These are phyloP conservation scores for Paracanthobrama guichenoti DNA, from an alignment of 2,113 vertebrate species.

Conservation along the genomic window DNA sequence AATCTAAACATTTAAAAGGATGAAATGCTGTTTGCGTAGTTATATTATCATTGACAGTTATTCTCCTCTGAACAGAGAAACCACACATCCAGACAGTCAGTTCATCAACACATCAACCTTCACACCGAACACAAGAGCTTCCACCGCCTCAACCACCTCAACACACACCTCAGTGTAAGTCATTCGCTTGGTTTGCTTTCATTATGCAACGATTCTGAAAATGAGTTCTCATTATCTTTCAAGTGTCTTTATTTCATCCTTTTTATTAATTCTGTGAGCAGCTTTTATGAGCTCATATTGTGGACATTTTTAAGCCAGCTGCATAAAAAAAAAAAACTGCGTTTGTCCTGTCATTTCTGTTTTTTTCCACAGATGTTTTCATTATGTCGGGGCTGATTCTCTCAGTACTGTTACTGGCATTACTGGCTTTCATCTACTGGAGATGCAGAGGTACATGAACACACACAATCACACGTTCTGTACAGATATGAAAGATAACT, in stretches of 20 bases:
- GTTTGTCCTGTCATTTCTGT: not conserved
- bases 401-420: not conserved
- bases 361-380: slow-evolving; percentile 16
- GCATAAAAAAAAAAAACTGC: not conserved
- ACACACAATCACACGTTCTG: not conserved
- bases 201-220: not conserved
- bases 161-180: not conserved
- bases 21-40: not conserved
- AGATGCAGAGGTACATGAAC: slow-evolving; percentile 22
- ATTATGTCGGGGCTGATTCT: not conserved
- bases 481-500: not conserved
- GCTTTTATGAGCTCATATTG: not conserved
- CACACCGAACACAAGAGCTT: not conserved
- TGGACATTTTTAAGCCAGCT: not conserved
- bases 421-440: slow-evolving; percentile 3
- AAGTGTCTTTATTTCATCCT: not conserved
- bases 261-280: not conserved
- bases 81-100: not conserved
- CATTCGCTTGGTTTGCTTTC: not conserved
- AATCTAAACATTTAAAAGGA: not conserved
- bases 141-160: not conserved
- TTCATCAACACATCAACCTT: not conserved
- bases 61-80: not conserved
- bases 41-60: not conserved
- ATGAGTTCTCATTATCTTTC: not conserved